Evolutionary conservation across 2,113 vertebrate genomes (phyloP).

Genomic region (Zosterops japonicus): DNA sequence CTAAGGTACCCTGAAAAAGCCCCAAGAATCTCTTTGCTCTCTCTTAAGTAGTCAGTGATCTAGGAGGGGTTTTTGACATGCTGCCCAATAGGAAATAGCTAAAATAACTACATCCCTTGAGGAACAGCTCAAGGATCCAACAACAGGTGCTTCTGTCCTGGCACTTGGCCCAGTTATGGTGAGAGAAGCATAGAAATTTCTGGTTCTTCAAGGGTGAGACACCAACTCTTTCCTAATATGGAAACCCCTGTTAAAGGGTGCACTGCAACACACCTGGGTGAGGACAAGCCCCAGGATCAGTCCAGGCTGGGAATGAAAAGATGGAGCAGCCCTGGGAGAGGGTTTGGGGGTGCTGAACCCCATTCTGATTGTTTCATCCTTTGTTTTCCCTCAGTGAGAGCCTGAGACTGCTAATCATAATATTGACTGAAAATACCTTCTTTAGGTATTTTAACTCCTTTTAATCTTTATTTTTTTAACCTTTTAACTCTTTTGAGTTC

Average conservation of each 20-base stretch:
- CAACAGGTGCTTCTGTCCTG: background rate
- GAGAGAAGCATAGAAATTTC: background rate
- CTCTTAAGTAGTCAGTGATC: background rate
- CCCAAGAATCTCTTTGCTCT: background rate
- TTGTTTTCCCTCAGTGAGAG: background rate
- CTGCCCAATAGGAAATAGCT: background rate
- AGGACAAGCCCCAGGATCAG: accelerated
- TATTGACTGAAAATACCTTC: background rate
- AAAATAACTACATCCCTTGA: background rate
- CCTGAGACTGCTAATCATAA: background rate
- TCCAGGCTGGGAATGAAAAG: background rate
- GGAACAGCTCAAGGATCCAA: background rate
- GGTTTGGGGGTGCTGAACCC: background rate
- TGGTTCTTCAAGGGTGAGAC: background rate
- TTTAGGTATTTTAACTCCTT: background rate
- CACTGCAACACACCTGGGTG: background rate
- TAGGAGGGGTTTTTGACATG: background rate
- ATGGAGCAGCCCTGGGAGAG: background rate
- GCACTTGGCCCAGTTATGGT: background rate
- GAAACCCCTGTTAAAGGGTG: background rate
- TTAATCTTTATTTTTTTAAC: background rate
- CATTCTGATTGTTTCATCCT: background rate
- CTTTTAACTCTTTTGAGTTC: background rate
- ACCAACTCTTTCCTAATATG: background rate
- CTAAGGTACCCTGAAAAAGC: background rate